Base-by-base conservation (phyloP, 2,113 vertebrate genomes). In the Chamaetylas fuelleborni region DNA sequence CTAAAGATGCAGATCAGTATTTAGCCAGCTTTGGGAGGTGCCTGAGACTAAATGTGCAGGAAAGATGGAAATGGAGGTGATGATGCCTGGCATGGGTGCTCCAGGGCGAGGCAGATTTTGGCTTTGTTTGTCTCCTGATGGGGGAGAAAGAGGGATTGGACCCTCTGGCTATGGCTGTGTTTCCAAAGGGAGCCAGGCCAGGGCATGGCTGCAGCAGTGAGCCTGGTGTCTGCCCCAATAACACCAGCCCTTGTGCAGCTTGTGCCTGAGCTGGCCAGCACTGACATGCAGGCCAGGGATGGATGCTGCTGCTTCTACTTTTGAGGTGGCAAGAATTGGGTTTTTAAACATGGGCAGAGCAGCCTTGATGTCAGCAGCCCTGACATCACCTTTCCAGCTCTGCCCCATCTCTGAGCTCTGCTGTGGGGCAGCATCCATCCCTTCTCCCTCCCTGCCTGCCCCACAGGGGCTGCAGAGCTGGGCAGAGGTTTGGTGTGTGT, bases 401-500 rank as follows among this genome's bases (percentile, higher is more conserved):
- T 87, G 34, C 33, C 61, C 60, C 51, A 14, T 31, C 69, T n/a
- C 51, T 0, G 0, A 74, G 65, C 56, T 51, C 65, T 78, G 65
- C 31, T 33, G 53, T 1, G 2, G 38, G 65, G 29, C 0, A 0
- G 45, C 38, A 45, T 36, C 69, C 48, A 34, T 71, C 54, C 1
- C 0, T 26, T 33, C 31, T 11, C 67, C 18, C 38, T 90, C 29
- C 29, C 42, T 79, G 43, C 64, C 69, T 3, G 1, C 34, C 19
- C 14, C 3, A 22, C 4, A 34, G 77, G 56, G 74, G 9, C 81
- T 17, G 4, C 31, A 36, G 10, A 26, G 31, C 67, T 79, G 62
- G 34, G 51, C 2, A 8, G n/a, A 17, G 56, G 17, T 29, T 10
- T 0, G 7, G 70, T 31, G 25, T 0, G 2, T n/a, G 50, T 0